phyloP scores from a whole-genome alignment of 2,113 vertebrate genomes.

The Zapornia atra region DNA sequence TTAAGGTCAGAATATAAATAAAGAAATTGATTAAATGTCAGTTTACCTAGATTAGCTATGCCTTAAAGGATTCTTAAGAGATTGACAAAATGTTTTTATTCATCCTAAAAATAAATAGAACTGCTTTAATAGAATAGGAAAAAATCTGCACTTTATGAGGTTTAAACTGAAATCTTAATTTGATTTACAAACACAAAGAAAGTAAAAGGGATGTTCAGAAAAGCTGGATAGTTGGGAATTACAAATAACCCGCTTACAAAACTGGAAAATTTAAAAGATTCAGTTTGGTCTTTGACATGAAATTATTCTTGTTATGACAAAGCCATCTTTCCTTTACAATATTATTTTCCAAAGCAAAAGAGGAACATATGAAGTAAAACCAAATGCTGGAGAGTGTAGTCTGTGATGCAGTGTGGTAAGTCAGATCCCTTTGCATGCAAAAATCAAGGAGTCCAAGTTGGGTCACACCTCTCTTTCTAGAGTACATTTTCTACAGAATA shows the following conservation, averaged over 20 bases:
- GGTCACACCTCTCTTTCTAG: neutral
- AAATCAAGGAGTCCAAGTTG: neutral
- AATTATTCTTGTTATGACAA: neutral
- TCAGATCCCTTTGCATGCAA: neutral
- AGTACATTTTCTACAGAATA: neutral
- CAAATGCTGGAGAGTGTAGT: neutral
- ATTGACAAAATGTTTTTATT: neutral
- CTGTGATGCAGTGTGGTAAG: neutral
- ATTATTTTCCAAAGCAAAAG: neutral
- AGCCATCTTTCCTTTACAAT: neutral
- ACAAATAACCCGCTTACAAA: neutral
- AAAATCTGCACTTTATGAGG: neutral
- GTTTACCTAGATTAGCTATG: neutral
- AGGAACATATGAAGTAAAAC: neutral
- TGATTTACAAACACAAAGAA: neutral
- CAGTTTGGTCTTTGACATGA: neutral
- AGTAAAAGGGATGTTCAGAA: neutral
- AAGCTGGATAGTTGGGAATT: neutral
- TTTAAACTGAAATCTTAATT: neutral
- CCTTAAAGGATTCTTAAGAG: conserved; percentile 12
- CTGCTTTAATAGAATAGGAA: neutral
- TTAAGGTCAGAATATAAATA: conserved; percentile 40
- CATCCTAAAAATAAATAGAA: conserved; percentile 7
- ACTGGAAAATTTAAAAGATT: neutral
- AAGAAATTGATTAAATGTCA: conserved; percentile 41